These are phyloP conservation scores for Chloromyia formosa DNA, from an alignment of 2,888 invertebrate genomes.

Conservation along the genomic window DNA sequence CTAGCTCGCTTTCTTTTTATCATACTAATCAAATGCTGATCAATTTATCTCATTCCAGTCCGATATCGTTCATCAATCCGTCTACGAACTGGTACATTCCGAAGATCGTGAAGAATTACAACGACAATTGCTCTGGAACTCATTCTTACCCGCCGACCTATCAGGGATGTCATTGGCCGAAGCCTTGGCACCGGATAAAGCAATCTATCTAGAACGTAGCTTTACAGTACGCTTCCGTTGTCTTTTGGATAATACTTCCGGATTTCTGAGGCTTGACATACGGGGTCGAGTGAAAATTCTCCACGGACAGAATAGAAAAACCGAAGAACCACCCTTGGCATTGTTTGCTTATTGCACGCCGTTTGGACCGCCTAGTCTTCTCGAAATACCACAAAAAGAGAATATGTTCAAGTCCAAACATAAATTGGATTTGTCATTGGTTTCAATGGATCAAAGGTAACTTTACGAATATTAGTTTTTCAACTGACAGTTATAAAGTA, in stretches of 20 bases:
- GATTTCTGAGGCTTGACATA: conserved; percentile 97
- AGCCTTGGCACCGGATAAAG: conserved; percentile 86
- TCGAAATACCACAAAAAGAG: conserved; percentile 98
- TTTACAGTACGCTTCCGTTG: conserved; percentile 99
- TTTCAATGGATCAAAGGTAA: conserved; percentile 96
- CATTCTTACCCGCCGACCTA: conserved; percentile 77
- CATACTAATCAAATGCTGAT: no score
- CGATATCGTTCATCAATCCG: conserved; percentile 99
- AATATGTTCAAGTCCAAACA: conserved; percentile 99
- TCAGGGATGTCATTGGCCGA: conserved; percentile 81
- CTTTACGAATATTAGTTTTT: background rate
- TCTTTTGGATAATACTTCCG: conserved; percentile 98
- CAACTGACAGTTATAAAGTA: background rate
- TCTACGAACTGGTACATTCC: conserved; percentile 98
- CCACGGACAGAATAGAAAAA: conserved; percentile 95
- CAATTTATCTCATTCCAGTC: conserved; percentile 74
- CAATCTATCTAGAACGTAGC: conserved; percentile 91
- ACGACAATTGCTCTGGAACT: conserved; percentile 93
- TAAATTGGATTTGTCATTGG: conserved; percentile 93
- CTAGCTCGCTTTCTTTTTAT: no score
- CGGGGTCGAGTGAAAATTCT: conserved; percentile 95
- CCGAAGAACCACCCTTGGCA: conserved; percentile 92
- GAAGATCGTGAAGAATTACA: conserved; percentile 98
- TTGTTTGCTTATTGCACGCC: conserved; percentile 98
- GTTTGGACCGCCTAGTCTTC: conserved; percentile 95